Evolutionary conservation across 92 coral and sea anemone species (phyloP), one percentile per base, ranked within the genome.

Genomic region (Metridium senile): DNA sequence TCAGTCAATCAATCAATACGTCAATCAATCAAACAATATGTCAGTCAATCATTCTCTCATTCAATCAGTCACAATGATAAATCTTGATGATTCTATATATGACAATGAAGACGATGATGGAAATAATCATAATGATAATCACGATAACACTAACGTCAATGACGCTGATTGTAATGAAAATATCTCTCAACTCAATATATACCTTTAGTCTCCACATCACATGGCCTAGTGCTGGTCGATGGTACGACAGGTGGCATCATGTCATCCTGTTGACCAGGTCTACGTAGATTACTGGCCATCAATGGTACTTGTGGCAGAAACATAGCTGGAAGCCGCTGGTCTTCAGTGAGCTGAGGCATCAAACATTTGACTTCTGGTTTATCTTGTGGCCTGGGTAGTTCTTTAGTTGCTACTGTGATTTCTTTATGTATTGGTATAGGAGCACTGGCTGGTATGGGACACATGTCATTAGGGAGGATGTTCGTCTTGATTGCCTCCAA

Each of bases 181-280:
- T 39, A 39, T 4, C 49, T 4, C 49, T 9, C 33, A 0, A 45
- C 33, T 3, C 3, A 30, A 21, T 16, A 70, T 21, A 21, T 53
- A 78, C 83, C 76, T 78, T 78, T 78, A 47, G 11, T 54, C 3
- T 49, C 63, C 21, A 70, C 62, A 20, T 32, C 65, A 57, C 62
- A 79, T 65, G 69, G 39, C 11, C 69, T 17, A 35, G 56, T 25
- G 54, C 54, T 66, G 3, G 67, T 73, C 17, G 68, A 23, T 21
- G 39, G 65, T 10, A 56, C 23, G 16, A 33, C 63, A 7, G 78
- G 66, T 21, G 51, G 17, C 16, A 53, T 2, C 16, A 20, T 29
- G 26, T 59, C 62, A 11, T 58, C 51, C 9, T 57, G 76, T 26
- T 68, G 21, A 33, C 43, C 49, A 7, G 46, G 18, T 18, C 52